Base-by-base conservation (phyloP, 2,113 vertebrate species). In the Podilymbus podiceps region DNA sequence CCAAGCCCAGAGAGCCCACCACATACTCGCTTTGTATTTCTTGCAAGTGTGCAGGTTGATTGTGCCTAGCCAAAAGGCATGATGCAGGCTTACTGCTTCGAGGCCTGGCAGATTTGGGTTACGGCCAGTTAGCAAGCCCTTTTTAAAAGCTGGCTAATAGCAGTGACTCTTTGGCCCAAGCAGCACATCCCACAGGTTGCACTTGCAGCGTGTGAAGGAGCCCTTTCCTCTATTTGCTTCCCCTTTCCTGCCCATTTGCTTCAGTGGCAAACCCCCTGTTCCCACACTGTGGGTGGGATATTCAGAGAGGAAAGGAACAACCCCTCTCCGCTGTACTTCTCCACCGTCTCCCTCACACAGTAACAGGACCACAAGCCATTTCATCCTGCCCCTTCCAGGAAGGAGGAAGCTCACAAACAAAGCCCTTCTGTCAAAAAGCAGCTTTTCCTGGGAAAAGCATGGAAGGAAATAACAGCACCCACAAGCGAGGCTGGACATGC, bases 171-270 rank as follows among this genome's bases (percentile, higher is more conserved):
- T 11, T 72, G 63, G 64, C 80, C 78, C 5, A 9, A 40, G 71
- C 53, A 68, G 52, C 3, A 0, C 2, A 3, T 30, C 77, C 71
- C 67, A 25, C 55, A 30, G 38, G 73, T 22, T 4, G 1, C 38
- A 8, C 53, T 20, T 1, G 0, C 16, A 12, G 76, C 73, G 20
- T 0, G 1, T 4, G 3, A 63, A 82, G 80, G 50, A 96, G 49
- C 53, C 38, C 53, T 74, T 88, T 80, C 90, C 86, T 90, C 84
- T 25, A 91, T 71, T 87, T 86, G 50, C 64, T 88, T 85, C 78
- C 62, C 87, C 60, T 67, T 85, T 95, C 89, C 91, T 88, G 80
- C 52, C 60, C 69, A 4, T 67, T 87, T 64, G 52, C 76, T 84
- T 13, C 80, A 81, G 78, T 59, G n/a, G 31, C 56, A 49, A 63